These are phyloP conservation scores for Drosophila limbata DNA, from an alignment of 2,888 invertebrate genomes.

Conservation along the genomic window DNA sequence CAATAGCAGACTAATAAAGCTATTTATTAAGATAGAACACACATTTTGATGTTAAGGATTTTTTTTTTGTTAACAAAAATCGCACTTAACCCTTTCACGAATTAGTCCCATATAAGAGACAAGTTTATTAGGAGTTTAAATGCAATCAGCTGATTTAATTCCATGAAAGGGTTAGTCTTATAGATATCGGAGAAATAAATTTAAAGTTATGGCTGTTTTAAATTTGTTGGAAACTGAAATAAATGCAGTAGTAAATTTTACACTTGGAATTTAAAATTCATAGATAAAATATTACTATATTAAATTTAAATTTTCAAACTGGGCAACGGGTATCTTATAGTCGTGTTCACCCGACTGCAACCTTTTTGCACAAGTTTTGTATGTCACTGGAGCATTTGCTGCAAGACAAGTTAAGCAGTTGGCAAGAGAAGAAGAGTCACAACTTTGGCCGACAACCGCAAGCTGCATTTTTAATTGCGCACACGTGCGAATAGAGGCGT, in stretches of 20 bases:
- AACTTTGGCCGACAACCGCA: constrained; percentile 74
- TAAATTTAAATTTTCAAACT: not conserved
- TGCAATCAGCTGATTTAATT: too few relatives aligned
- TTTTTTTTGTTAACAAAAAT: not conserved
- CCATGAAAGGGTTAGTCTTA: too few relatives aligned
- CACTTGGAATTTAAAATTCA: not conserved
- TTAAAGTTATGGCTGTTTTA: not conserved
- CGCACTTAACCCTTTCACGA: too few relatives aligned
- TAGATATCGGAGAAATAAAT: not conserved
- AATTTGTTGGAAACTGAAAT: not conserved
- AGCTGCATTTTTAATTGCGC: constrained; percentile 79
- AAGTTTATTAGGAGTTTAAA: too few relatives aligned
- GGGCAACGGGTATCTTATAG: not conserved
- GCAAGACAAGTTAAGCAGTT: constrained; percentile 23
- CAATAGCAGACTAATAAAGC: too few relatives aligned
- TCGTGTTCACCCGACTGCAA: not conserved
- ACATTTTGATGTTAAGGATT: too few relatives aligned
- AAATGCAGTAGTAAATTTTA: too few relatives aligned
- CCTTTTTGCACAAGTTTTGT: constrained; percentile 54
- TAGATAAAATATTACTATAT: not conserved
- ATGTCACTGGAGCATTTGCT: constrained; percentile 71
- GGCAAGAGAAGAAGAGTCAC: constrained; percentile 20
- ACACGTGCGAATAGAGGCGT: constrained; percentile 66
- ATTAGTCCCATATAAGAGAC: too few relatives aligned
- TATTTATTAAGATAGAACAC: too few relatives aligned